phyloP scores from a whole-genome alignment of 2,113 vertebrate genomes.

The Camelus dromedarius region DNA sequence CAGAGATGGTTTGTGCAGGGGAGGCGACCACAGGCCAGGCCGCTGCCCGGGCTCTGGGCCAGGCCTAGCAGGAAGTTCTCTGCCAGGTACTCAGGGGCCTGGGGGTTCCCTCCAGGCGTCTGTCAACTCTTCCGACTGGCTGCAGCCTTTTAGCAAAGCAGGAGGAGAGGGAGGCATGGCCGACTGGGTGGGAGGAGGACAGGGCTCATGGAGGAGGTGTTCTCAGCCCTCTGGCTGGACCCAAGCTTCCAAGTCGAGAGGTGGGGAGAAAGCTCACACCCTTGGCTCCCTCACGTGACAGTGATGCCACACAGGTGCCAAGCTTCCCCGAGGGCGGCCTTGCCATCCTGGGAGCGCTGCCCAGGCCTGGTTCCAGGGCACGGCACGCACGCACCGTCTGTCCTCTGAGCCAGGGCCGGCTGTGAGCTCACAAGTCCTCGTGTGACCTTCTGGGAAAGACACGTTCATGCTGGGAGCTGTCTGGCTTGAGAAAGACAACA shows the following conservation, averaged over 20 bases:
- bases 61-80: not conserved
- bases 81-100: not conserved
- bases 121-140: accelerated
- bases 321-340: not conserved
- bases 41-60: not conserved
- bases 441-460: constrained; percentile 34
- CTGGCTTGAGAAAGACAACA: not conserved
- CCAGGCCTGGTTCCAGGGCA: not conserved
- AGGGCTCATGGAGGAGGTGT: accelerated
- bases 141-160: not conserved
- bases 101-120: not conserved
- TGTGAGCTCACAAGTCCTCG: constrained; percentile 11
- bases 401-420: not conserved
- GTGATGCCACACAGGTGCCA: not conserved
- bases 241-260: not conserved
- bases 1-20: not conserved
- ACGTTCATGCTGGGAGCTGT: not conserved
- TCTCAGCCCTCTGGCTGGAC: not conserved
- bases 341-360: not conserved
- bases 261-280: not conserved
- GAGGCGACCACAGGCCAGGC: not conserved
- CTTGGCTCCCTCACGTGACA: not conserved
- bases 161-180: not conserved
- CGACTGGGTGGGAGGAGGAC: not conserved
- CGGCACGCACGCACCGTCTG: not conserved